Evolutionary conservation across 2,888 invertebrate species (phyloP).

Genomic region (Xylota sylvarum): DNA sequence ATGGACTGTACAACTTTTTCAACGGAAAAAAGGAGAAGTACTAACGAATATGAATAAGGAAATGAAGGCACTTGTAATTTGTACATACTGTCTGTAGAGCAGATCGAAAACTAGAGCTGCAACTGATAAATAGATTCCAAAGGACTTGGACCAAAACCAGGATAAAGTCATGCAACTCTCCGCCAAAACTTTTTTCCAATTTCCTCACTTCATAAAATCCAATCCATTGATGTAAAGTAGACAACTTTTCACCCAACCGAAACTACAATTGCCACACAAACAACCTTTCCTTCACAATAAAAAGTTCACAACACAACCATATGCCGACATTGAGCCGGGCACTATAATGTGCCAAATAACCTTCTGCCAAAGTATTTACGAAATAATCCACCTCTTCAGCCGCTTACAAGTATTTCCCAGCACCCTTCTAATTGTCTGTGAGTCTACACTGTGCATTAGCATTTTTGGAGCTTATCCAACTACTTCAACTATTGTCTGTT

Average conservation of each 20-base stretch:
- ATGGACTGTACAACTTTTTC: no score
- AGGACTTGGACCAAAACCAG: no score
- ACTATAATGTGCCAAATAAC: conserved; percentile 74
- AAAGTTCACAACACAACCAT: conserved; percentile 48
- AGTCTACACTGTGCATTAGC: conserved; percentile 36
- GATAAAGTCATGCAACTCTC: no score
- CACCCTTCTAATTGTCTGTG: conserved; percentile 57
- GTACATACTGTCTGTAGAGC: no score
- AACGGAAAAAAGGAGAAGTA: no score
- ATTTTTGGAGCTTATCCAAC: conserved; percentile 76
- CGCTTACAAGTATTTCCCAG: conserved; percentile 39
- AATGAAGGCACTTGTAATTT: no score
- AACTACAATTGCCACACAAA: conserved; percentile 42
- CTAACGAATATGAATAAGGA: no score
- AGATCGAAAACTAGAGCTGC: no score
- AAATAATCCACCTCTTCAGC: conserved; percentile 66
- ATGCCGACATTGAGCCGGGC: conserved; percentile 39
- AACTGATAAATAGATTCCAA: no score
- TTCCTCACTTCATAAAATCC: conserved; percentile 48
- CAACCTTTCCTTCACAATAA: conserved; percentile 33
- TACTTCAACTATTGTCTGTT: conserved; percentile 75
- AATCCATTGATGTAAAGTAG: conserved; percentile 54
- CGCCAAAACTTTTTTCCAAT: neutral
- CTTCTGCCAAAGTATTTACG: conserved; percentile 76
- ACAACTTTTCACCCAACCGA: conserved; percentile 45